A percentile compares a stretch with the other conserved stretches of the same genome.
These are phyloP conservation scores for Brachyopa scutellaris DNA, from an alignment of 2,888 invertebrate species.

Conservation along the genomic window DNA sequence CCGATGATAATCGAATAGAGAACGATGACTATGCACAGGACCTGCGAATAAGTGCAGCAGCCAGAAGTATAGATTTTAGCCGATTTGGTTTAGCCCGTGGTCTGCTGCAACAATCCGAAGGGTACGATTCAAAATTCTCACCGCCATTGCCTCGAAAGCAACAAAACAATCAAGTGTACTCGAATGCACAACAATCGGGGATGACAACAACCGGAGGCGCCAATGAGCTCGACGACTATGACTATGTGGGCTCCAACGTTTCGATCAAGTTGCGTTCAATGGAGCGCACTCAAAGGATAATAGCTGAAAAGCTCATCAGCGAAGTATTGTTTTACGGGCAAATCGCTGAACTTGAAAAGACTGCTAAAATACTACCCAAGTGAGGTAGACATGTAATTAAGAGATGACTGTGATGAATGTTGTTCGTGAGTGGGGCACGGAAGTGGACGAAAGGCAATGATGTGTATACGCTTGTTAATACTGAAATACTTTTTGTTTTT, in stretches of 20 bases:
- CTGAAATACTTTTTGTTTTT: constrained; percentile 6
- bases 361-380: constrained; percentile 80
- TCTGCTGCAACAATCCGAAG: constrained; percentile 74
- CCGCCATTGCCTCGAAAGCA: constrained; percentile 73
- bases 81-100: constrained; percentile 77
- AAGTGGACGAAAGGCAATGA: background rate
- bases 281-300: constrained; percentile 81
- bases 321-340: constrained; percentile 80
- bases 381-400: constrained; percentile 74
- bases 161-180: constrained; percentile 58
- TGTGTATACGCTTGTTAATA: constrained; percentile 20
- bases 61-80: constrained; percentile 76
- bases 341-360: constrained; percentile 80
- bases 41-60: constrained; percentile 77
- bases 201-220: constrained; percentile 23
- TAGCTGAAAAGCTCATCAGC: constrained; percentile 80
- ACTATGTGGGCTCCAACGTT: constrained; percentile 80
- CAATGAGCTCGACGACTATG: constrained; percentile 77
- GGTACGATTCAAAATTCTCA: constrained; percentile 76
- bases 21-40: constrained; percentile 79
- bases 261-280: constrained; percentile 79
- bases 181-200: constrained; percentile 44
- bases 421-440: background rate
- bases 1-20: constrained; percentile 77
- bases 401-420: constrained; percentile 56